Conservation (phyloP, 2,888 invertebrate species). For the Caenorhabditis panamensis region DNA sequence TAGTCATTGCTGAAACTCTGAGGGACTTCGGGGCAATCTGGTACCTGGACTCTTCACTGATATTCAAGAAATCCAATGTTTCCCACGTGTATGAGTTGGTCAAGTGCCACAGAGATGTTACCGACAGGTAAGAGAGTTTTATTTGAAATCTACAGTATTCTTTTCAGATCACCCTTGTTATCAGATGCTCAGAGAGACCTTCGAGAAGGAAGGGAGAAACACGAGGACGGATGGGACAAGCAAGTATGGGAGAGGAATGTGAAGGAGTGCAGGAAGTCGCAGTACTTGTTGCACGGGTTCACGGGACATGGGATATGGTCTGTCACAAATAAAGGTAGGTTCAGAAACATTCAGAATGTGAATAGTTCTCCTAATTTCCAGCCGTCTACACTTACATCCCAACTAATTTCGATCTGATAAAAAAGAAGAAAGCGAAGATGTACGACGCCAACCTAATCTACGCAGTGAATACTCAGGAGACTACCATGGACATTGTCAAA, state of each 20-base stretch:
- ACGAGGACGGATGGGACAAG: constrained; percentile 64
- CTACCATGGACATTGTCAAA: constrained; percentile 78
- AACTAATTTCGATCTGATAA: constrained; percentile 75
- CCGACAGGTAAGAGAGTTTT: background rate
- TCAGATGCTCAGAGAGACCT: constrained; percentile 30
- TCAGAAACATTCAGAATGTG: no score
- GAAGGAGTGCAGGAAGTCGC: constrained; percentile 60
- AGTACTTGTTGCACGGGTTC: constrained; percentile 69
- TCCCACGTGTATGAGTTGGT: constrained; percentile 75
- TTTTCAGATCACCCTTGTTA: constrained; percentile 20
- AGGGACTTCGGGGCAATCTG: constrained; percentile 80
- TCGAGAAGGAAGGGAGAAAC: constrained; percentile 31
- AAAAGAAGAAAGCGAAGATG: constrained; percentile 62
- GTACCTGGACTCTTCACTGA: constrained; percentile 80
- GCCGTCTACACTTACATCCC: constrained; percentile 81
- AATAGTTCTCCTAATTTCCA: constrained; percentile 54
- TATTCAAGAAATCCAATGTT: constrained; percentile 76
- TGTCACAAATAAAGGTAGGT: constrained; percentile 69
- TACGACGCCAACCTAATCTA: constrained; percentile 80
- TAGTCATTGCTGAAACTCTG: constrained; percentile 77
- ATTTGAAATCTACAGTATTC: background rate
- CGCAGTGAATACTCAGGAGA: constrained; percentile 61
- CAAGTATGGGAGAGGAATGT: constrained; percentile 51
- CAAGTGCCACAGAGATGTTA: constrained; percentile 68
- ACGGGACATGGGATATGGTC: constrained; percentile 73